phyloP scores from a whole-genome alignment of 1,140 invertebrate species.

The Meteorus sp. region DNA sequence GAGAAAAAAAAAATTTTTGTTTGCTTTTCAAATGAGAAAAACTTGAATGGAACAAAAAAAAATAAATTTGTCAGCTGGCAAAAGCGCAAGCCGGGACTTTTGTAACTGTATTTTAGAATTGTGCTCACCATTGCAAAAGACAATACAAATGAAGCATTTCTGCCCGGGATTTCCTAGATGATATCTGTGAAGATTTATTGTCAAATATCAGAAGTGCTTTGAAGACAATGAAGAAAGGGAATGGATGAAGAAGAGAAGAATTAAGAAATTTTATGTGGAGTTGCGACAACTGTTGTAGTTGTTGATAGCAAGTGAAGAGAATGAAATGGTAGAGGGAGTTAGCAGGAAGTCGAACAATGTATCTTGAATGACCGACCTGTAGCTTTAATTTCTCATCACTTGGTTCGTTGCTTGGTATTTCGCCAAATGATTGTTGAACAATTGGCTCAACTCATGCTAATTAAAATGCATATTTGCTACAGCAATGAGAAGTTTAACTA shows the following conservation, averaged over 20 bases:
- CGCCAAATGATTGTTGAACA: neutral
- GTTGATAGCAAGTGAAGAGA: too few species aligned
- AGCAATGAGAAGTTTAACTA: neutral
- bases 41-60: neutral
- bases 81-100: constrained; percentile 1
- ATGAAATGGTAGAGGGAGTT: too few species aligned
- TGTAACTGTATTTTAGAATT: neutral
- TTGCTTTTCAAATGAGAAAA: too few species aligned
- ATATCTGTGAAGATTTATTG: too few species aligned
- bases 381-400: neutral
- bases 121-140: neutral
- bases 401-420: neutral
- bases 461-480: neutral
- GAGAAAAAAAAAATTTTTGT: too few species aligned
- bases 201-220: too few species aligned
- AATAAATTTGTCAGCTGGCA: constrained; percentile 8
- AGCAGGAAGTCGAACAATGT: neutral
- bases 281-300: too few species aligned
- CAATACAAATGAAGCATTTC: neutral
- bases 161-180: neutral
- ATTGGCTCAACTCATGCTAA: constrained; percentile 3
- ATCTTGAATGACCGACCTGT: neutral
- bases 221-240: too few species aligned
- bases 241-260: too few species aligned
- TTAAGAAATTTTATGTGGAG: too few species aligned